Evolutionary conservation across 1,140 invertebrate genomes (phyloP), one percentile per base, ranked within the genome.

Genomic region (Hypothenemus hampei): DNA sequence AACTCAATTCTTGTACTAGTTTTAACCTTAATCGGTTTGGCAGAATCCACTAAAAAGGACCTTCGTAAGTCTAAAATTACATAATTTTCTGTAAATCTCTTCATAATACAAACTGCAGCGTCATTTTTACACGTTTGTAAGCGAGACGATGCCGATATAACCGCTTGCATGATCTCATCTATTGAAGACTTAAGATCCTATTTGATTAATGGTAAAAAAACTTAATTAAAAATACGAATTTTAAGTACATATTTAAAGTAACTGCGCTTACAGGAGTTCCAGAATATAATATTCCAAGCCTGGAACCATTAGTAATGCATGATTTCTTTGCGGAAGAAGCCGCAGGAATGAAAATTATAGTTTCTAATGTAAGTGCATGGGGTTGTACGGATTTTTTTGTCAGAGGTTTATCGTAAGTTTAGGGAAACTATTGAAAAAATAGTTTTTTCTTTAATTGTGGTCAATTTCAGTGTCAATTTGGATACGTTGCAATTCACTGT

Each of bases 381-480:
- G 82, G 81, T 5, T 77, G 81, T n/a, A 79, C 79, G 29, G 74
- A 83, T 54, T 84, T 78, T 52, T 68, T 72, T 8, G 69, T 84
- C 1, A 73, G 65, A 29, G 76, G 73, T 64, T 37, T 83, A 4
- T 73, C 73, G 80, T 83, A 3, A 15, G 3, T 10, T n/a, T 19
- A 10, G 3, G 16, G 3, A 39, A 39, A 15, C 1, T n/a, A n/a
- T n/a, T n/a, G n/a, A n/a, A n/a, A n/a, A n/a, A n/a, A n/a, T n/a
- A n/a, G n/a, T n/a, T n/a, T n/a, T n/a, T n/a, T n/a, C n/a, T n/a
- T n/a, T n/a, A n/a, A n/a, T n/a, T n/a, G n/a, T n/a, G n/a, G n/a
- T n/a, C n/a, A n/a, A 52, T 58, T 58, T 59, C 40, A 83, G 82
- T 11, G 63, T 73, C 3, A 75, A 80, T 26, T 36, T 75, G 1